A percentile compares a stretch with the other conserved stretches of the same genome.
These are phyloP conservation scores for Sitta europaea DNA, from an alignment of 2,113 vertebrate species.

Conservation along the genomic window DNA sequence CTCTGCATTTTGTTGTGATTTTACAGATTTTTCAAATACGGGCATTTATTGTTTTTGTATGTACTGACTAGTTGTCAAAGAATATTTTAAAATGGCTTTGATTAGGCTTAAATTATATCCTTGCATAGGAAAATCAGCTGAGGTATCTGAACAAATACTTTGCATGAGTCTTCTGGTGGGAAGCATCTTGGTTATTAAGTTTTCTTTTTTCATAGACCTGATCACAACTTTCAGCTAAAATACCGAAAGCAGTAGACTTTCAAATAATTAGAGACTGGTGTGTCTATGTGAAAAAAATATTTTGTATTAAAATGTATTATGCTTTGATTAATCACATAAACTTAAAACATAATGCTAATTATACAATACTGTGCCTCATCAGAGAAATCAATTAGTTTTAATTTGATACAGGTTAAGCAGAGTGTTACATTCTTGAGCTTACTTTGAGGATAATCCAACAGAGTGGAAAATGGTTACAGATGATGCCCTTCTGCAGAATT, in stretches of 20 bases:
- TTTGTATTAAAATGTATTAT: neutral
- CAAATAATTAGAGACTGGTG: neutral
- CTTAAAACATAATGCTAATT: conserved; percentile 48
- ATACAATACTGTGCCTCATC: conserved; percentile 6
- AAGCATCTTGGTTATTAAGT: neutral
- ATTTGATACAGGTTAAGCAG: conserved; percentile 30
- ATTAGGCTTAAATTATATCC: neutral
- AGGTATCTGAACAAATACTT: neutral
- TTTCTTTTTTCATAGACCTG: neutral
- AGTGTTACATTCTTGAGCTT: conserved; percentile 19
- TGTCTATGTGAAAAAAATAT: neutral
- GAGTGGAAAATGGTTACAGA: conserved; percentile 23
- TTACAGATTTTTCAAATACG: neutral
- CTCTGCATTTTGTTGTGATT: neutral
- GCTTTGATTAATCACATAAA: conserved; percentile 41
- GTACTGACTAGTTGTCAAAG: neutral
- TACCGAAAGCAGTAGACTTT: neutral
- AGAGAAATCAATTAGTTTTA: conserved; percentile 57
- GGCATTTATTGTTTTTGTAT: neutral
- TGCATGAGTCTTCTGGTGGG: neutral
- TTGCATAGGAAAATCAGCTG: neutral
- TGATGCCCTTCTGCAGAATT: neutral
- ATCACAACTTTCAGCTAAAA: neutral
- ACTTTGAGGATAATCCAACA: conserved; percentile 39
- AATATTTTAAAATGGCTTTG: neutral